Conservation (phyloP, 2,113 vertebrate species). For the Emydura subglobosa region DNA sequence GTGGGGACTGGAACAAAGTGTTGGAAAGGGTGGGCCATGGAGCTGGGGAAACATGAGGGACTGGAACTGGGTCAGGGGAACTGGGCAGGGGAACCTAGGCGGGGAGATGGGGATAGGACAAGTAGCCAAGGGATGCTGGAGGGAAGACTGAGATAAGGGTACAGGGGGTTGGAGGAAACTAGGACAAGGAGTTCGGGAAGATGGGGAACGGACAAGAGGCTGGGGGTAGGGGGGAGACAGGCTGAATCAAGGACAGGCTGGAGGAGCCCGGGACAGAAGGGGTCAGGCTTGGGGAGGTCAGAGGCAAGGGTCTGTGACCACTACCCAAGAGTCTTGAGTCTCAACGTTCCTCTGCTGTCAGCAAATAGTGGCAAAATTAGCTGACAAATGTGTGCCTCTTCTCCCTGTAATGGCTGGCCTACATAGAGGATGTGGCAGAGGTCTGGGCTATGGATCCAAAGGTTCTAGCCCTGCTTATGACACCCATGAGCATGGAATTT, state of each 20-base stretch:
- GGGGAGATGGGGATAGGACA: neutral
- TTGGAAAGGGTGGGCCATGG: neutral
- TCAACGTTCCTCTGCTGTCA: neutral
- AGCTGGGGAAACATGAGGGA: neutral
- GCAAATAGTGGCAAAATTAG: neutral
- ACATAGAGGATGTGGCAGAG: neutral
- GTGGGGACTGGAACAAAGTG: fast-evolving
- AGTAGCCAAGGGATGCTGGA: neutral
- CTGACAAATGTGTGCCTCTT: neutral
- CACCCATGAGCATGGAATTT: neutral
- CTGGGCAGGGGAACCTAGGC: no score
- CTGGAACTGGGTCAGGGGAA: neutral
- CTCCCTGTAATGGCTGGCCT: neutral
- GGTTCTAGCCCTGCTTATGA: neutral
- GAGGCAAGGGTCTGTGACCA: neutral
- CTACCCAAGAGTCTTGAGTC: neutral
- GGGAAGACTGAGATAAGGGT: neutral
- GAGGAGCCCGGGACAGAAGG: neutral
- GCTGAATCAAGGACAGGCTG: neutral
- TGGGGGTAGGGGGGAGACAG: no score
- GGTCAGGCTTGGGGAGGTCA: neutral
- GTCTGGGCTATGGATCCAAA: neutral
- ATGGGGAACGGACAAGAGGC: neutral
- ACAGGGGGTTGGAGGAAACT: neutral
- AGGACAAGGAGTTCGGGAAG: neutral